phyloP scores from a whole-genome alignment of 2,888 invertebrate genomes.

The Autographa pulchrina region DNA sequence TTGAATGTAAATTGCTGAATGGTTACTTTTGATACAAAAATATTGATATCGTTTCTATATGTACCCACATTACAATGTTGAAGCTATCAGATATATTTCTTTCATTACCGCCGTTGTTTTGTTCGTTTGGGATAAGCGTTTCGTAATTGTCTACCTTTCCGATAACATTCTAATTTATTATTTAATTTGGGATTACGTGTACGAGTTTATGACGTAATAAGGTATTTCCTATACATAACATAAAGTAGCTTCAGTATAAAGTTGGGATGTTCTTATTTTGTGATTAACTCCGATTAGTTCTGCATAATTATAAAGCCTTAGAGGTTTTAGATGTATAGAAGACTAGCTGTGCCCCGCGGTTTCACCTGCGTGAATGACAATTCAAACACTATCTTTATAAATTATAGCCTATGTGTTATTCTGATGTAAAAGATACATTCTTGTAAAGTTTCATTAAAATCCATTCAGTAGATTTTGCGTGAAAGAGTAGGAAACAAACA shows the following conservation, averaged over 20 bases:
- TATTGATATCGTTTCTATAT: neutral
- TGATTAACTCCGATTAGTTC: too few species aligned
- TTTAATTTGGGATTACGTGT: constrained; percentile 9
- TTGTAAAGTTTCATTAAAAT: too few species aligned
- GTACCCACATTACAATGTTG: neutral
- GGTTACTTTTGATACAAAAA: neutral
- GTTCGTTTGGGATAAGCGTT: constrained; percentile 2
- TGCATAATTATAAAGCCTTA: too few species aligned
- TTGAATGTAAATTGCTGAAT: neutral
- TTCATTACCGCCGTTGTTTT: constrained; percentile 19
- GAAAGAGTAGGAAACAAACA: too few species aligned
- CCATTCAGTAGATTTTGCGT: too few species aligned
- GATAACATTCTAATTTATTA: constrained; percentile 7
- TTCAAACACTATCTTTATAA: too few species aligned
- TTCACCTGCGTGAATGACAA: too few species aligned
- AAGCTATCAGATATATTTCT: constrained; percentile 10
- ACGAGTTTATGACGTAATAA: neutral
- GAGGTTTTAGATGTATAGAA: too few species aligned
- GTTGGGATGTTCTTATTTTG: neutral
- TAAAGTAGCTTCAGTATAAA: neutral
- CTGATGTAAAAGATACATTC: too few species aligned
- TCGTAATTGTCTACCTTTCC: neutral
- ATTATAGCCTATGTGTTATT: too few species aligned
- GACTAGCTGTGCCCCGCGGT: too few species aligned
- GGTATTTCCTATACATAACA: neutral